Base-by-base conservation (phyloP, 2,888 invertebrate genomes). In the Fragum fragum region DNA sequence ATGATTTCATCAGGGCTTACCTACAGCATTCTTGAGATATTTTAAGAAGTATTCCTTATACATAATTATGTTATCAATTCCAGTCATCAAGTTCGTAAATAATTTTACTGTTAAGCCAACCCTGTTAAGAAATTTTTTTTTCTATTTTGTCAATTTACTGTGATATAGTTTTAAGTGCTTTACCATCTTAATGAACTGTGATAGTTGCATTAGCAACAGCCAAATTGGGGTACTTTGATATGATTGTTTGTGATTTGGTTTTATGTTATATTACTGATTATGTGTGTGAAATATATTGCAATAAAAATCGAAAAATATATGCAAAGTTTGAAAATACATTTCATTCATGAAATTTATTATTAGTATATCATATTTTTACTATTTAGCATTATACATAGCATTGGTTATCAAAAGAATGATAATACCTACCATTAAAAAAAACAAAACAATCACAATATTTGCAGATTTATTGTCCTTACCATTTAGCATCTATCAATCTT, bases 1-100 rank as follows among this genome's bases (percentile, higher is more conserved):
- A 93, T 85, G 90, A 91, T 57, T 94, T 94, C 79, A 90, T 94
- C n/a, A 82, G 88, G 66, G 87, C 90, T 21, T 92, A 91, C 75
- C 70, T 93, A 36, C 79, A 88, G 29, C 70, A 76, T 28, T 47
- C 84, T 1, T 89, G 88, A 88, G 52, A 18, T 47, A 47, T 3
- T 47, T 47, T 9, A 14, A 47, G n/a, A 2, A 47, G 3, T 36
- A 36, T 36, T 6, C 9, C 32, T 36, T 36, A 9, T 36, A 36
- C 32, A 36, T 36, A 3, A 36, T 6, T 6, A 36, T 36, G 32
- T 36, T 36, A 6, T 6, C 32, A 3, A 36, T 36, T 36, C 9
- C 5, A 36, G 9, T 36, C 32, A 36, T 36, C 9, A 36, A 36
- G 32, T 36, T 36, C 3, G 32, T 36, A 36, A 6, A 36, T 36